phyloP scores from a whole-genome alignment of 2,888 invertebrate species.

The Copidosoma aretas region DNA sequence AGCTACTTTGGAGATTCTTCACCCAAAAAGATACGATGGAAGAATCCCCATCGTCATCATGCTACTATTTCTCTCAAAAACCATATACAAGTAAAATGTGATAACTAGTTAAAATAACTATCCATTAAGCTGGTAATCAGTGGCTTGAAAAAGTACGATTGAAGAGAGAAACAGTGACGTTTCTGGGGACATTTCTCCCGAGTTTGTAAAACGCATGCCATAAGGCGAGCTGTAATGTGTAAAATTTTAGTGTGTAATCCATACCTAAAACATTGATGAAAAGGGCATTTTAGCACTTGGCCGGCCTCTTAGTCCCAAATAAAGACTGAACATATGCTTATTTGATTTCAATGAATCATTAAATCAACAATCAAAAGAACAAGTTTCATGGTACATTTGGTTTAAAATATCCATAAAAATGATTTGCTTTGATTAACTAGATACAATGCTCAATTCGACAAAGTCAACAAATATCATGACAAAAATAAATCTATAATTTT shows the following conservation, averaged over 20 bases:
- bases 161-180: constrained; percentile 46
- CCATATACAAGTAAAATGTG: no score
- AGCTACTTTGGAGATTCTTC: constrained; percentile 26
- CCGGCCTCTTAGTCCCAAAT: constrained; percentile 54
- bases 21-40: not conserved
- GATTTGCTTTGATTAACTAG: not conserved
- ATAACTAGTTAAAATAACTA: no score
- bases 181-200: constrained; percentile 43
- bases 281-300: constrained; percentile 55
- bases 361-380: constrained; percentile 1
- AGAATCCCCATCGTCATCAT: constrained; percentile 29
- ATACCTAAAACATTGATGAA: constrained; percentile 62
- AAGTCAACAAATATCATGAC: not conserved
- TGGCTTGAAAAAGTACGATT: no score
- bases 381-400: constrained; percentile 5
- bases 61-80: constrained; percentile 24
- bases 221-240: constrained; percentile 57
- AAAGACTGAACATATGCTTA: not conserved
- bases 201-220: constrained; percentile 55
- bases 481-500: no score
- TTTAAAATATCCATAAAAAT: not conserved
- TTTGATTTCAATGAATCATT: not conserved
- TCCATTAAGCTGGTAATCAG: no score
- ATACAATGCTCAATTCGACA: not conserved
- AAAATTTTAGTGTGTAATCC: constrained; percentile 56